phyloP scores from a whole-genome alignment of 2,797 vertebrate genomes.

The Spizella passerina region DNA sequence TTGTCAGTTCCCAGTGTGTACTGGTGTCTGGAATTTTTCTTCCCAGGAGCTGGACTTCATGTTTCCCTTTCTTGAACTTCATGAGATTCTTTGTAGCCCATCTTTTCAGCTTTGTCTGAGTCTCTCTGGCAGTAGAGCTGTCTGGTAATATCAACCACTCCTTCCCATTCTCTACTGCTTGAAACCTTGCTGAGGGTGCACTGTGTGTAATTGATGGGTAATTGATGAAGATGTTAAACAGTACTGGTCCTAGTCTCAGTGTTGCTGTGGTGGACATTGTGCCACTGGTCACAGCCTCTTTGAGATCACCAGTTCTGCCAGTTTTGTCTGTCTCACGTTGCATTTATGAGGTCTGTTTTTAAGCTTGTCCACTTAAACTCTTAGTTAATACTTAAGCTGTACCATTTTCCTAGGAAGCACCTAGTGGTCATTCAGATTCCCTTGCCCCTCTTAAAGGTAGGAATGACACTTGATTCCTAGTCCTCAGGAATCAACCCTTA shows the following conservation, averaged over 20 bases:
- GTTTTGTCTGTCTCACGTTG: not conserved
- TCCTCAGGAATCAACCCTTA: not conserved
- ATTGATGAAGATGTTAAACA: not conserved
- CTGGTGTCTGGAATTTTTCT: not conserved
- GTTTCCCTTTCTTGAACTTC: not conserved
- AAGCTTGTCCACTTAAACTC: not conserved
- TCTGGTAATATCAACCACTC: accelerated
- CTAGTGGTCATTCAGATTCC: not conserved
- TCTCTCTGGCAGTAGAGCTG: not conserved
- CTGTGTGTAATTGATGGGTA: not conserved
- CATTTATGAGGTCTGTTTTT: not conserved
- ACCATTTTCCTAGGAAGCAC: not conserved
- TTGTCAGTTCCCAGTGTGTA: accelerated
- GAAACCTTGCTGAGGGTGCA: not conserved
- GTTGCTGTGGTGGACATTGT: not conserved
- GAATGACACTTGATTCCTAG: not conserved
- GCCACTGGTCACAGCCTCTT: not conserved
- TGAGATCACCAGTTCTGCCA: not conserved
- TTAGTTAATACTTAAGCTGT: not conserved
- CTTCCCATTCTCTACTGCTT: not conserved
- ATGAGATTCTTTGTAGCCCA: not conserved
- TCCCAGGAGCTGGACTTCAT: not conserved
- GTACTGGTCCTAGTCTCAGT: not conserved
- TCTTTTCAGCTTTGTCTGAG: not conserved
- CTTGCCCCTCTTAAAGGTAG: not conserved